Conservation (phyloP, 2,113 vertebrate species). For the Ptilonorhynchus violaceus region DNA sequence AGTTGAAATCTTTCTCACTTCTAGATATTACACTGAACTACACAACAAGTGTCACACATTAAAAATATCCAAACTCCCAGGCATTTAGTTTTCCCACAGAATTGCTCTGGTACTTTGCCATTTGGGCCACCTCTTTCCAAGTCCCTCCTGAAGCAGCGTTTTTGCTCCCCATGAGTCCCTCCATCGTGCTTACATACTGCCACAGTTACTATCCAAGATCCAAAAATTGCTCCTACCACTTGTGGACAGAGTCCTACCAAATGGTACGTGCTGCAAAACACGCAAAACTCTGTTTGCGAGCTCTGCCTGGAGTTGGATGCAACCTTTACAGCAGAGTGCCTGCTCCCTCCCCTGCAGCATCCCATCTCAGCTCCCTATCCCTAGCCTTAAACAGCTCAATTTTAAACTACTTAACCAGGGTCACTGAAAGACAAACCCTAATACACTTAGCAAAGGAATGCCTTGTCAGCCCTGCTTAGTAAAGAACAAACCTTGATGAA, state of each 20-base stretch:
- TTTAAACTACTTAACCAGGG: neutral
- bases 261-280: neutral
- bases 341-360: neutral
- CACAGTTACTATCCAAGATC: neutral
- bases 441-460: neutral
- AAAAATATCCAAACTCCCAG: neutral
- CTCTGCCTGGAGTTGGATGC: neutral
- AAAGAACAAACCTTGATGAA: constrained; percentile 33
- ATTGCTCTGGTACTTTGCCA: neutral
- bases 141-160: neutral
- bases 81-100: neutral
- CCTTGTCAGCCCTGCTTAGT: neutral
- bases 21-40: neutral
- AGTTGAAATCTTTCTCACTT: neutral
- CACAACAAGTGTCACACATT: neutral
- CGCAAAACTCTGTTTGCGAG: neutral
- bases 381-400: neutral
- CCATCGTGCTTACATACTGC: neutral
- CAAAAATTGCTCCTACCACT: neutral
- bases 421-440: neutral
- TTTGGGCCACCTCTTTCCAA: neutral
- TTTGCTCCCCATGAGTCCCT: neutral
- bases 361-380: neutral
- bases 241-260: neutral
- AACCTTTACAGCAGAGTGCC: neutral